Evolutionary conservation across 1,140 invertebrate species (phyloP).

Genomic region (Bombus fervidus): DNA sequence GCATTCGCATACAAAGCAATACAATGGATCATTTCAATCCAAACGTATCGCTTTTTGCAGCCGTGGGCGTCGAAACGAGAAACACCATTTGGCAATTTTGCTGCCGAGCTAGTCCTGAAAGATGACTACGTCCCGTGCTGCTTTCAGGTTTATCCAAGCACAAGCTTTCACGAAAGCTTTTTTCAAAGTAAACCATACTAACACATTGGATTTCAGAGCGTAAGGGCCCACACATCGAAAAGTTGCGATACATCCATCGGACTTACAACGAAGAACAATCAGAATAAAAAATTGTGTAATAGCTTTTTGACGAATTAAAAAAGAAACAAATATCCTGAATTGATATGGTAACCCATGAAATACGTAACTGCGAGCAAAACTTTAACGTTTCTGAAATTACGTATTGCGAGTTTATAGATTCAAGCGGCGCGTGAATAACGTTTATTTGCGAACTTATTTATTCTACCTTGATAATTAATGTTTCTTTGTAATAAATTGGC

Average conservation of each 20-base stretch:
- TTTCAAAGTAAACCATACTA: slow-evolving; percentile 27
- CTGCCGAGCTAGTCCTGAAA: slow-evolving; percentile 59
- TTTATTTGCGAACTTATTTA: slow-evolving; percentile 18
- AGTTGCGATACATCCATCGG: neutral
- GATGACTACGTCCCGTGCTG: slow-evolving; percentile 42
- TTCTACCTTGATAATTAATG: slow-evolving; percentile 5
- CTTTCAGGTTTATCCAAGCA: slow-evolving; percentile 61
- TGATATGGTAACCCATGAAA: neutral
- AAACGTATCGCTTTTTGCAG: slow-evolving; percentile 68
- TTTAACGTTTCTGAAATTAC: neutral
- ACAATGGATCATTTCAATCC: slow-evolving; percentile 68
- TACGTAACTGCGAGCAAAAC: neutral
- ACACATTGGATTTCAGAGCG: slow-evolving; percentile 16
- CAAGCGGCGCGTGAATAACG: neutral
- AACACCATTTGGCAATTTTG: slow-evolving; percentile 60
- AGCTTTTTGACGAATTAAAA: no score
- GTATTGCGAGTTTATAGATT: neutral
- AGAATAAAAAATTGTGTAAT: neutral
- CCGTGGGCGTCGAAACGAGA: slow-evolving; percentile 41
- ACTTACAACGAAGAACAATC: slow-evolving; percentile 15
- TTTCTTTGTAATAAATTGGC: neutral
- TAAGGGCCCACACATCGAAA: neutral
- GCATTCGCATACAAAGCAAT: slow-evolving; percentile 45
- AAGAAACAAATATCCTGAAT: neutral
- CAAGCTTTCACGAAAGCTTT: slow-evolving; percentile 57